Evolutionary conservation across 2,797 vertebrate species (phyloP).

Genomic region (Triplophysa yarkandensis): DNA sequence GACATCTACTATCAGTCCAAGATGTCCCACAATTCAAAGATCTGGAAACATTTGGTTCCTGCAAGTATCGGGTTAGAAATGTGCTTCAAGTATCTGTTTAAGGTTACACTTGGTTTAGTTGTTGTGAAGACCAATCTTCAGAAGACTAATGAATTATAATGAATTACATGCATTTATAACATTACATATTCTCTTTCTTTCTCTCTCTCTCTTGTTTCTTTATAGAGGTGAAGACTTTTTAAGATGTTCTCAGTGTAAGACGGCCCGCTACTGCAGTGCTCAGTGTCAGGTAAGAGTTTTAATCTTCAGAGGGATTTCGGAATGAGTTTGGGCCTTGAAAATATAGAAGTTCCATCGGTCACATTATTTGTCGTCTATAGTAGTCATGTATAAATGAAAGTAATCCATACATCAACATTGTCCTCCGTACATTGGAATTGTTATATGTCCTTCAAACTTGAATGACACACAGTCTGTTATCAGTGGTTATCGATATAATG

Average conservation of each 20-base stretch:
- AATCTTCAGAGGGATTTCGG: background rate
- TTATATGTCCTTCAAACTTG: background rate
- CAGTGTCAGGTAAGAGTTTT: slow-evolving; percentile 86
- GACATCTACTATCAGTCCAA: background rate
- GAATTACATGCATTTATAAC: too few species aligned
- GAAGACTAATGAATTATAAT: too few species aligned
- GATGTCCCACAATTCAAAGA: background rate
- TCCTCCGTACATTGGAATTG: background rate
- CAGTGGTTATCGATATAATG: too few species aligned
- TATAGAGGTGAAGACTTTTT: slow-evolving; percentile 80
- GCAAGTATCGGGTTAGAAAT: background rate
- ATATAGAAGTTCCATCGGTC: background rate
- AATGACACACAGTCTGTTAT: too few species aligned
- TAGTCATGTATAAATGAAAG: background rate
- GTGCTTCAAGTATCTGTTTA: too few species aligned
- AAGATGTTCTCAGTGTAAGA: slow-evolving; percentile 91
- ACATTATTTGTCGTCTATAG: background rate
- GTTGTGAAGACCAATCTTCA: too few species aligned
- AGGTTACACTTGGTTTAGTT: too few species aligned
- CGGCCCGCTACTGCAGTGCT: slow-evolving; percentile 85
- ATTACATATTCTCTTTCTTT: too few species aligned
- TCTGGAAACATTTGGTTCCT: background rate
- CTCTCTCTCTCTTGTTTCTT: slow-evolving; percentile 39
- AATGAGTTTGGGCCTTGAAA: background rate
- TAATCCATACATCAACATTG: background rate